Conservation (phyloP, 2,797 vertebrate species). For the Myiotriccus ornatus region DNA sequence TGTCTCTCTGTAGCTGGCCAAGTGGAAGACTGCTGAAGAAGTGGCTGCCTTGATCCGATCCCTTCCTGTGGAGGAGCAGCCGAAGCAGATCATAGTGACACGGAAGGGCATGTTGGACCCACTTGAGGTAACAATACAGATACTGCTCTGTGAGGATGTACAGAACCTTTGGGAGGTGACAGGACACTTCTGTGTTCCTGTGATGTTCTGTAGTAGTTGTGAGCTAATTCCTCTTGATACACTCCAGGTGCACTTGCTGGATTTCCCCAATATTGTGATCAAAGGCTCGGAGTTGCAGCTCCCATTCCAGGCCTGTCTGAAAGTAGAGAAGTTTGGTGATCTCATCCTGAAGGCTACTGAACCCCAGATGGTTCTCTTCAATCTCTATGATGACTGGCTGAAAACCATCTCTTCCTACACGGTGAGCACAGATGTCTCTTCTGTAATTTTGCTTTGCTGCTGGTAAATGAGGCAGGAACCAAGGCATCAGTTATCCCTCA, state of each 20-base stretch:
- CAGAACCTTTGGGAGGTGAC: neutral
- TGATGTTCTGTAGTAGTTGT: neutral
- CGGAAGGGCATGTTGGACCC: conserved; percentile 99
- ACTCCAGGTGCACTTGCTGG: conserved; percentile 93
- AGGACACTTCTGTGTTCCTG: neutral
- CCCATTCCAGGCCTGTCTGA: conserved; percentile 98
- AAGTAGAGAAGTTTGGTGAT: conserved; percentile 99
- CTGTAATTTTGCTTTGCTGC: neutral
- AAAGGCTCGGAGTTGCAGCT: conserved; percentile 98
- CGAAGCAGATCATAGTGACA: conserved; percentile 99
- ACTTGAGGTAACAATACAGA: conserved; percentile 83
- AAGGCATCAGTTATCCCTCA: neutral
- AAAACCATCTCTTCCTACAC: conserved; percentile 99
- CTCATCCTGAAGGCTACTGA: conserved; percentile 98
- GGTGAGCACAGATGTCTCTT: conserved; percentile 72
- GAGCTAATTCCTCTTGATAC: neutral
- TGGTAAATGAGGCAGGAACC: neutral
- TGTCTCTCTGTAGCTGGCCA: conserved; percentile 85
- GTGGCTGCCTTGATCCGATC: conserved; percentile 98
- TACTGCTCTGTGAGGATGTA: neutral
- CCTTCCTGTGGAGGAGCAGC: conserved; percentile 97
- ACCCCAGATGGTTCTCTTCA: conserved; percentile 99
- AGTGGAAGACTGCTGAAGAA: conserved; percentile 99
- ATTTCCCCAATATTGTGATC: conserved; percentile 99
- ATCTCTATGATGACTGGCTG: conserved; percentile 98